Conservation (phyloP, 2,888 invertebrate species). For the Platerodrilus igneus region DNA sequence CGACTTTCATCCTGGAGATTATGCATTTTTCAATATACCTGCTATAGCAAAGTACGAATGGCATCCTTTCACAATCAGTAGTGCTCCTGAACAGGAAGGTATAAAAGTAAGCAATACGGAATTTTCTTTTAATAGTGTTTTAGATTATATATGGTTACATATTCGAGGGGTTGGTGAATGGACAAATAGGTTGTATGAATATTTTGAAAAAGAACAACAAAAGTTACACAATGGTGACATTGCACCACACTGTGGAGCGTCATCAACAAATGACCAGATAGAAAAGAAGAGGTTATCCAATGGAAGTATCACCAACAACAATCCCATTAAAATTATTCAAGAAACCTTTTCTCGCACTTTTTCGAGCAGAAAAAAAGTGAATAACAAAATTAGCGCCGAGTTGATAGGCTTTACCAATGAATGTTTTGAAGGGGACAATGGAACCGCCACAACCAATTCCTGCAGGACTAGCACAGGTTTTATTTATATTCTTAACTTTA, state of each 20-base stretch:
- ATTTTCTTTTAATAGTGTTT: constrained; percentile 7
- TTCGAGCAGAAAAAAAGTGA: constrained; percentile 49
- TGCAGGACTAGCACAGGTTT: constrained; percentile 39
- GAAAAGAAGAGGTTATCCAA: constrained; percentile 34
- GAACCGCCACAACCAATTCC: too few relatives aligned
- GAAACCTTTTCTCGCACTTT: constrained; percentile 51
- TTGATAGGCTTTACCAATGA: constrained; percentile 45
- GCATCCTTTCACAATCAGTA: constrained; percentile 97
- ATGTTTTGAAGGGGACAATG: constrained; percentile 37
- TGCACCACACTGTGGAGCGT: constrained; percentile 41
- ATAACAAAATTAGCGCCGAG: constrained; percentile 38
- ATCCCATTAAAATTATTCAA: constrained; percentile 43
- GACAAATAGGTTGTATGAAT: constrained; percentile 82
- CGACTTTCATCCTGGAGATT: constrained; percentile 88
- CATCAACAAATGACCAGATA: constrained; percentile 27
- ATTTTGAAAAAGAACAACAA: constrained; percentile 79
- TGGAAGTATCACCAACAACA: constrained; percentile 35
- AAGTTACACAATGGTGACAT: constrained; percentile 65
- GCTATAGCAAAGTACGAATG: constrained; percentile 89
- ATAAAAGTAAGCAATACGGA: constrained; percentile 12
- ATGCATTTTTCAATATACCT: constrained; percentile 89
- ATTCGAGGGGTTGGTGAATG: constrained; percentile 91
- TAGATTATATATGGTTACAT: constrained; percentile 89
- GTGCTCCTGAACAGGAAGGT: constrained; percentile 91
- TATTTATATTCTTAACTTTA: constrained; percentile 8